Base-by-base conservation (phyloP, 2,888 invertebrate species). In the Amphipoea oculea region DNA sequence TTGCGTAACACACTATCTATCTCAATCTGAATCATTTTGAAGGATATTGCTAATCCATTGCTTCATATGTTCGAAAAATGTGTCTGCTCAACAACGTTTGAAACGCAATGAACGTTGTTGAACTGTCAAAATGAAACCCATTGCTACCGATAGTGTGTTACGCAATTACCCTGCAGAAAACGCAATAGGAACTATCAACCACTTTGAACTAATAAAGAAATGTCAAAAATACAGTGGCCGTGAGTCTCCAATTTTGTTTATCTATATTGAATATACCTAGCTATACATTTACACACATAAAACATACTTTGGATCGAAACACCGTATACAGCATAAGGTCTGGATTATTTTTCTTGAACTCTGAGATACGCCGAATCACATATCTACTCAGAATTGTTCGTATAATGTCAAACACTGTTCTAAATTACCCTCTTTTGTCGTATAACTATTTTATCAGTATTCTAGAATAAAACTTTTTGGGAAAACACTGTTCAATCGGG, bases 131-230 rank as follows among this genome's bases (percentile, higher is more conserved):
- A 12, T 12, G 48, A 48, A 48, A 48, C 48, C 4, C 12, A 48
- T 48, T 48, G 48, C 48, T 48, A 48, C 4, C 12, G 48, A 12
- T 12, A 48, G 12, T 48, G 48, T 48, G 48, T 12, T 48, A 48
- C 48, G 48, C 48, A 48, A 12, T 48, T 48, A 48, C 12, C 45
- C 45, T 11, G 45, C 48, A 48, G 85, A 48, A 92, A 93, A 91
- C 57, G 65, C 91, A 94, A 94, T 95, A 96, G 96, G 96, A 96
- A 96, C 96, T 95, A 89, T 94, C 91, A 95, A 96, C 96, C 96
- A 95, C 96, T 94, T 92, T 85, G 83, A 91, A 92, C 91, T 93
- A 90, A 92, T 87, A 87, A 73, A 87, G 88, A 89, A 90, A 89
- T 87, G 82, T 87, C 86, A 87, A 89, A 86, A 89, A 90, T 87